Evolutionary conservation across 2,797 vertebrate species (phyloP), one percentile per base, ranked within the genome.

Genomic region (Emydoidea blandingii): DNA sequence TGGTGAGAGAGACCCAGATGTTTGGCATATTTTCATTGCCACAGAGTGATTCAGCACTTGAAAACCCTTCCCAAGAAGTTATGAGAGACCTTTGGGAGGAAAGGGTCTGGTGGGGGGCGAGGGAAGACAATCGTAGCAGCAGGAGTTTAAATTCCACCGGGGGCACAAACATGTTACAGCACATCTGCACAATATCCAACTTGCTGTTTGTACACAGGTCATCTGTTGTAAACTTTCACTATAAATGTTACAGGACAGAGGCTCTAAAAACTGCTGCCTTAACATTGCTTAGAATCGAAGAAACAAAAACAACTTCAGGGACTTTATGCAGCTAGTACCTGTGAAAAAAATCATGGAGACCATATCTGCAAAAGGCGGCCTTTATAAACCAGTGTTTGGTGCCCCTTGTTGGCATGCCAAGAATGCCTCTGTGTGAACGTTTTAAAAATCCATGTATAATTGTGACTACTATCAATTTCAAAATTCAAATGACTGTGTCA

Each of bases 31-130:
- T 94, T 94, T 85, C 79, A 79, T 94, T 86, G 94, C 95, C 95
- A 3, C 92, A 79, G 87, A 96, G 92, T 83, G 95, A 97, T 97
- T 94, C 95, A 72, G 53, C 83, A 6, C 88, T 87, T 91, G 79
- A 95, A 96, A 91, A 83, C 50, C 93, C 44, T 91, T 90, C 88
- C 88, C 68, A 7, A 53, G 92, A 84, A 88, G 50, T 68, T 91
- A 72, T 59, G 49, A 62, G 91, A 93, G 83, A 4, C 29, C 0
- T 3, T 1, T 37, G 54, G 87, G 91, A 94, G 65, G 84, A 65
- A 53, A 81, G 65, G 79, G 25, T 81, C 62, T 34, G 88, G 59
- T 27, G 56, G 94, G 94, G 94, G 86, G 50, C 34, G 56, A 89
- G 85, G 56, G 31, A 44, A 44, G 88, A 59, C 72, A 5, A 62